Conservation (phyloP, 53 echinoderm and acorn worm species). For the Henricia sp. region DNA sequence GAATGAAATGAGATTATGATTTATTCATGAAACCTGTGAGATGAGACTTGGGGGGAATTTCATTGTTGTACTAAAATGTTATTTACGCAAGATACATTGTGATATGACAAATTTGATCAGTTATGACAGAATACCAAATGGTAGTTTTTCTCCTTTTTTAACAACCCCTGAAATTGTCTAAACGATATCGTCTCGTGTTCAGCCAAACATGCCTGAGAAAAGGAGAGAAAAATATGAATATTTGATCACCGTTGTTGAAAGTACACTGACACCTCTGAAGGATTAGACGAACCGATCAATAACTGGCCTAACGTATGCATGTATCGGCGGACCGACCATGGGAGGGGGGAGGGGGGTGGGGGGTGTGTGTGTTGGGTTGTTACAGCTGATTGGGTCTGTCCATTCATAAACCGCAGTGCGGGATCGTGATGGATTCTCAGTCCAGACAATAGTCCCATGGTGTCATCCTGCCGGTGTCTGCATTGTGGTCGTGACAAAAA, state of each 20-base stretch:
- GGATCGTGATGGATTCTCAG: background rate
- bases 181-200: background rate
- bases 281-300: background rate
- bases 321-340: background rate
- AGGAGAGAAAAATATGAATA: conserved; percentile 25
- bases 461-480: conserved; percentile 5
- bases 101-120: conserved; percentile 4
- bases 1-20: no score
- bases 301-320: conserved; percentile 27
- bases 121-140: background rate
- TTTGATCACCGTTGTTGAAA: conserved; percentile 44
- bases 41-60: no score
- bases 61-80: no score
- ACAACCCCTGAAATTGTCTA: background rate
- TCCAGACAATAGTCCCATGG: conserved; percentile 5
- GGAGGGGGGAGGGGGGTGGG: no score
- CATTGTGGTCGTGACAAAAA: conserved; percentile 19
- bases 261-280: conserved; percentile 39
- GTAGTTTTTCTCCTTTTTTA: no score
- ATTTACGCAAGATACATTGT: no score
- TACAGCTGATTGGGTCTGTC: background rate
- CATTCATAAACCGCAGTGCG: conserved; percentile 4
- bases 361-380: conserved; percentile 1
- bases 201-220: background rate
- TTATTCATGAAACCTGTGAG: no score